Evolutionary conservation across 2,113 vertebrate genomes (phyloP), one percentile per base, ranked within the genome.

Genomic region (Hepsetus odoe): DNA sequence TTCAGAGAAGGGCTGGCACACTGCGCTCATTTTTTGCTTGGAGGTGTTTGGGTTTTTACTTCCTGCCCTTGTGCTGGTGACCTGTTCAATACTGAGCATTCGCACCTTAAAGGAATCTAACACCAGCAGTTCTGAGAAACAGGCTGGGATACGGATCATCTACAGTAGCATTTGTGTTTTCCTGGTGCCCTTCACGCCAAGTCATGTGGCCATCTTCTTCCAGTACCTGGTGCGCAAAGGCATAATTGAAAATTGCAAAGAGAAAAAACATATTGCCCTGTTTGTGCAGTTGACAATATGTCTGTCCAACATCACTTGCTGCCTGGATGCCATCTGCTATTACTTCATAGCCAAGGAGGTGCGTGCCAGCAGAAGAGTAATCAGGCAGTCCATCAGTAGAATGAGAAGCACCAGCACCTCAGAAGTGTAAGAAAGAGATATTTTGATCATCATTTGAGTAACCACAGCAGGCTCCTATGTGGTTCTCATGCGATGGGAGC

Each of bases 261-360:
- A 49, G 5, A 82, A 67, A 83, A 76, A 62, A 69, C 49, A 7
- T 20, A 95, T 98, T 83, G 96, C 94, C 84, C 42, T 96, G 0
- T 96, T 96, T 85, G 16, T 97, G 30, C 96, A 98, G 71, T 4
- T 95, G 26, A 76, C 95, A 0, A 80, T 98, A 88, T 91, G 90
- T 18, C 76, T 97, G 35, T 94, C 96, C 79, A 97, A 98, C 62
- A 12, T 96, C 72, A 97, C 96, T 89, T 96, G 95, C 88, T 97
- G 95, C 67, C 90, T 98, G 33, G 96, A 98, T 5, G 95, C 94
- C 18, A 74, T 96, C 66, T 96, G 95, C 85, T 98, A 97, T 80
- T 98, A 97, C 83, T 97, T 96, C 76, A 91, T 93, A 20, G 90
- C 92, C 22, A 89, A 87, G 59, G 94, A 97, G 85, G 93, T 95